phyloP scores from a whole-genome alignment of 2,888 invertebrate genomes.

The Phymatocera aterrima region DNA sequence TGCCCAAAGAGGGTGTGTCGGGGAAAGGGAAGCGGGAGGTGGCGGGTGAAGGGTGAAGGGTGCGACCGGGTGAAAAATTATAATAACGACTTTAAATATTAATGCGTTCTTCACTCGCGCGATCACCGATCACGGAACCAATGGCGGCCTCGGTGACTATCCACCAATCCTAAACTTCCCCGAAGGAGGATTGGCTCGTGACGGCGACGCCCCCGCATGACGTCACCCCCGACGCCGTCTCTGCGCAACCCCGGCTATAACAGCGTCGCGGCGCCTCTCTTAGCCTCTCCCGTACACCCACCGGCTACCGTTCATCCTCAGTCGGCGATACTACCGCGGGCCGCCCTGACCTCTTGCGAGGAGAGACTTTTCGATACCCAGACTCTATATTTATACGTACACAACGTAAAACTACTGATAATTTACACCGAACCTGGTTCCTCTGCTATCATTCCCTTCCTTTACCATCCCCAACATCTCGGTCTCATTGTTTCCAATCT shows the following conservation, averaged over 20 bases:
- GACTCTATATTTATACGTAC: too few species aligned
- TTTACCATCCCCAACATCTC: too few species aligned
- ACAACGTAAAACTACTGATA: neutral
- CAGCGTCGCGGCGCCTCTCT: constrained; percentile 44
- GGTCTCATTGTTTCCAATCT: too few species aligned
- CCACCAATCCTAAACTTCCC: constrained; percentile 37
- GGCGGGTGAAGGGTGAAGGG: constrained; percentile 58
- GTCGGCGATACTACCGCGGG: constrained; percentile 49
- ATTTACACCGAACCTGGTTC: too few species aligned
- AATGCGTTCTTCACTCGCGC: constrained; percentile 53
- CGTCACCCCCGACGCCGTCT: constrained; percentile 64
- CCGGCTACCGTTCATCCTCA: constrained; percentile 46
- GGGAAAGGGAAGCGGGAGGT: constrained; percentile 44
- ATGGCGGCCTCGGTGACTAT: constrained; percentile 50
- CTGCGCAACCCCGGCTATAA: constrained; percentile 26
- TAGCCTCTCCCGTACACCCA: constrained; percentile 44
- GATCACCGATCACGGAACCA: constrained; percentile 51
- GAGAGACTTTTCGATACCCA: constrained; percentile 13
- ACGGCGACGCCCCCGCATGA: constrained; percentile 55
- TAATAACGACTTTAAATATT: constrained; percentile 67
- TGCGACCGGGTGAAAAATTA: constrained; percentile 56
- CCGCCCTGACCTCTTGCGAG: neutral
- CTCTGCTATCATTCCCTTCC: too few species aligned
- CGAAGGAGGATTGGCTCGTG: constrained; percentile 47
- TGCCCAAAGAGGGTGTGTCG: neutral